Percentiles rank a stretch among this genome's conserved stretches.
Conservation (phyloP, 2,888 invertebrate genomes). For the Dynastes tityus region DNA sequence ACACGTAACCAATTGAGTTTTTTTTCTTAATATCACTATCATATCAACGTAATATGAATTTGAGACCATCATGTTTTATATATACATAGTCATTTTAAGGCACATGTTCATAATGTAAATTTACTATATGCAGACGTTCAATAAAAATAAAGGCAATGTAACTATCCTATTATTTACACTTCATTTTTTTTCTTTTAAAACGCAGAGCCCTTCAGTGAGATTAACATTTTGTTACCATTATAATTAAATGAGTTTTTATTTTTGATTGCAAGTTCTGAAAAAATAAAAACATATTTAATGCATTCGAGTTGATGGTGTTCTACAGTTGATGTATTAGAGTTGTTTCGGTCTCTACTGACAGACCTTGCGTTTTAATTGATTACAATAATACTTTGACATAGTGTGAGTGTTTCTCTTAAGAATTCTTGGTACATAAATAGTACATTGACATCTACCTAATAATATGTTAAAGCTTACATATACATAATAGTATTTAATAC, state of each 20-base stretch:
- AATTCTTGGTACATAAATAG: neutral
- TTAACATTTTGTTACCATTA: too few relatives aligned
- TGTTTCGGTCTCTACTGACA: too few relatives aligned
- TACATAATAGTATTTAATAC: constrained; percentile 25
- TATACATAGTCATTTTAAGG: constrained; percentile 27
- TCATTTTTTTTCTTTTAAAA: neutral
- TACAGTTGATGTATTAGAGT: too few relatives aligned
- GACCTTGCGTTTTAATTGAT: too few relatives aligned
- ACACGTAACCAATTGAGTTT: neutral
- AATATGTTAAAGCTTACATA: constrained; percentile 1
- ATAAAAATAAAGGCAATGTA: neutral
- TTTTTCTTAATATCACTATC: constrained; percentile 26
- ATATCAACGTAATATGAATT: constrained; percentile 20
- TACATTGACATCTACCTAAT: neutral
- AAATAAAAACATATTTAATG: too few relatives aligned
- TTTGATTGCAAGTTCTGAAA: too few relatives aligned
- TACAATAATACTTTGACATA: neutral
- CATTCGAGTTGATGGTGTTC: too few relatives aligned
- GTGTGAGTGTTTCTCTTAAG: constrained; percentile 8
- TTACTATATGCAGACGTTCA: constrained; percentile 2
- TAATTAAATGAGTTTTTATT: too few relatives aligned
- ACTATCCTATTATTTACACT: too few relatives aligned
- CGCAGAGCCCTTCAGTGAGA: neutral
- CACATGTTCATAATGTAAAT: constrained; percentile 15
- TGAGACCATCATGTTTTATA: constrained; percentile 30